Evolutionary conservation across 1,140 invertebrate genomes (phyloP), one percentile per base, ranked within the genome.

Genomic region (Campoletis sonorensis): DNA sequence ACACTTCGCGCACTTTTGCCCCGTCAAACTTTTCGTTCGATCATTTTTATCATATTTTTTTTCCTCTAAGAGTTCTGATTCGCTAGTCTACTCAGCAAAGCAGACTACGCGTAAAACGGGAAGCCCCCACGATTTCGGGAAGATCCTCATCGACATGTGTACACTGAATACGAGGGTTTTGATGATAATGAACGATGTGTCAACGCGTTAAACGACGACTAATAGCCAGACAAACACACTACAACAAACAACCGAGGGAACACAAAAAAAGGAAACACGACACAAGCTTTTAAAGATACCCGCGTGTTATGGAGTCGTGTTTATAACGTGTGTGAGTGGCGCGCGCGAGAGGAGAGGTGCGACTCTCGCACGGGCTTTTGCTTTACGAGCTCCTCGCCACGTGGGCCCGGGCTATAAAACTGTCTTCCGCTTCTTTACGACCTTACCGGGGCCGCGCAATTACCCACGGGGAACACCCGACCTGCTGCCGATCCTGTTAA

Each of bases 401-500:
- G 90, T 91, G 90, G 89, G 85, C 87, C 86, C 85, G 80, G 81
- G 85, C 88, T 88, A 89, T 89, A 89, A 90, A 91, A 91, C 90
- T 91, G 90, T 91, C 89, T 90, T 90, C 89, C 85, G 88, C 87
- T 90, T 89, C 87, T 90, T 91, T 90, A 90, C 86, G 90, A 88
- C 80, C 86, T 87, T 81, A 85, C 86, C 81, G 81, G 86, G 82
- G 51, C 51, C 67, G 67, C 84, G 84, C 88, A 85, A 88, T 88
- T 89, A 88, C 89, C 85, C 85, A 87, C 87, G 81, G 85, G 85
- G 83, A 87, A 87, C 86, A 85, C 81, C 77, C 84, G 85, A 85
- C 85, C 85, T 85, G 84, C 76, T 81, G 77, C 77, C 72, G 78
- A 79, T 81, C 81, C 84, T 84, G 82, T 67, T 84, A 58, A 61